phyloP scores from a whole-genome alignment of 2,888 invertebrate genomes.

The Itoplectis maculator region DNA sequence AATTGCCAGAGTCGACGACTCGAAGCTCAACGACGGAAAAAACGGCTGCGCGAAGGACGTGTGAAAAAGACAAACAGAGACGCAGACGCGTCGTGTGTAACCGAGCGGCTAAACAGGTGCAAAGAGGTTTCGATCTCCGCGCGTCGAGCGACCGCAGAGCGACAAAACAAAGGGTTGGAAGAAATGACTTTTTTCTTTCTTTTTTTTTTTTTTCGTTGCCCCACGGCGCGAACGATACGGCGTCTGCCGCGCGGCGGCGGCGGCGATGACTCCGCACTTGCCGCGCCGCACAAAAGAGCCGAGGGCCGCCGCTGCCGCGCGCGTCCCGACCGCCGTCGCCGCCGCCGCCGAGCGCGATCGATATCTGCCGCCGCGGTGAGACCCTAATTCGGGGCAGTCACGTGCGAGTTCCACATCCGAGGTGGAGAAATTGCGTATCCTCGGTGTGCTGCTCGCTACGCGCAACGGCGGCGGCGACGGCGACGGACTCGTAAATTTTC shows the following conservation, averaged over 20 bases:
- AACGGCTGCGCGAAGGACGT: slow-evolving; percentile 10
- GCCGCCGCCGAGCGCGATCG: too few relatives aligned
- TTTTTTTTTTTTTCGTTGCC: too few relatives aligned
- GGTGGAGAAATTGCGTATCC: slow-evolving; percentile 33
- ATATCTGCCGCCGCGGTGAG: slow-evolving; percentile 71
- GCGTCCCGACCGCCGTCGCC: slow-evolving; percentile 63
- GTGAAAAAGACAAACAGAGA: slow-evolving; percentile 8
- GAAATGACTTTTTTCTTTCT: slow-evolving; percentile 23
- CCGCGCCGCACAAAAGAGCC: slow-evolving; percentile 42
- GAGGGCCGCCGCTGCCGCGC: too few relatives aligned
- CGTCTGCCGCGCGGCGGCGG: slow-evolving; percentile 40
- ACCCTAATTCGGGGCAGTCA: slow-evolving; percentile 80
- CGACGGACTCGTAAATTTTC: not conserved
- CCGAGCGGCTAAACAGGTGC: slow-evolving; percentile 56
- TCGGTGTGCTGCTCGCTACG: not conserved
- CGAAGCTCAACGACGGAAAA: not conserved
- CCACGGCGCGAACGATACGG: slow-evolving; percentile 32
- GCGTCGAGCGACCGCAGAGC: slow-evolving; percentile 11
- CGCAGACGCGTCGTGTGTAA: slow-evolving; percentile 28
- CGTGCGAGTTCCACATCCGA: slow-evolving; percentile 73
- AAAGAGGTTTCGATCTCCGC: slow-evolving; percentile 58
- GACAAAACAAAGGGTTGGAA: slow-evolving; percentile 66
- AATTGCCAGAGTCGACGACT: too few relatives aligned
- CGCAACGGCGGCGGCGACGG: too few relatives aligned
- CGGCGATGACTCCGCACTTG: slow-evolving; percentile 56